Evolutionary conservation across 2,888 invertebrate genomes (phyloP).

Genomic region (Lingula anatina): DNA sequence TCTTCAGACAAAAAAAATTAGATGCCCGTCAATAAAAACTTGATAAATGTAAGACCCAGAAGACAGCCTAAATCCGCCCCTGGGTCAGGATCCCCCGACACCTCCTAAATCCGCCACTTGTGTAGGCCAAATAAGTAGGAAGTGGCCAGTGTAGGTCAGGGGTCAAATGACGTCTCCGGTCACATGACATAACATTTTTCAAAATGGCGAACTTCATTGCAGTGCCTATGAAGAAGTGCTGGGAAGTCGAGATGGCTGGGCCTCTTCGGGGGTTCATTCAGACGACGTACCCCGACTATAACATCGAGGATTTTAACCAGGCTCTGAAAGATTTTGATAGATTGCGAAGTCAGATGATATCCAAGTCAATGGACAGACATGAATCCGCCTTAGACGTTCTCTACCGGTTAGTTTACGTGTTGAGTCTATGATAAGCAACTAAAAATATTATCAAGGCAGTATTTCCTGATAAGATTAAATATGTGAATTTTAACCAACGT

Average conservation of each 20-base stretch:
- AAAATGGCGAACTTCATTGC: constrained; percentile 68
- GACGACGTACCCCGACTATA: constrained; percentile 61
- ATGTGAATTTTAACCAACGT: no score
- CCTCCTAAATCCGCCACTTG: no score
- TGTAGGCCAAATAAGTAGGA: no score
- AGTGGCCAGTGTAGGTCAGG: no score
- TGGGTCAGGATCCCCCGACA: no score
- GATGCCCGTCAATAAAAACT: no score
- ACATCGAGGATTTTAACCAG: constrained; percentile 43
- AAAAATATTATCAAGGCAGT: no score
- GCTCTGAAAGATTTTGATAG: constrained; percentile 65
- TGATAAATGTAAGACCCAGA: no score
- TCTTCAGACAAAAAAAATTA: no score
- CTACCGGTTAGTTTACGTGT: constrained; percentile 75
- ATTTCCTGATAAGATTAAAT: no score
- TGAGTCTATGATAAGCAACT: constrained; percentile 54
- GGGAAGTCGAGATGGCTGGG: constrained; percentile 89
- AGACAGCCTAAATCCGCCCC: no score
- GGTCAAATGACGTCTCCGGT: constrained; percentile 16
- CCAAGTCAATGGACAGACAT: constrained; percentile 90
- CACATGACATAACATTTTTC: constrained; percentile 39
- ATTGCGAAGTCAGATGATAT: constrained; percentile 79
- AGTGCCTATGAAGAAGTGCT: constrained; percentile 89
- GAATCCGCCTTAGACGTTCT: constrained; percentile 87
- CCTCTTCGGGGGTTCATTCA: constrained; percentile 88